These are phyloP conservation scores for Alviniconcha strummeri DNA, from an alignment of 2,888 invertebrate species.

Conservation along the genomic window DNA sequence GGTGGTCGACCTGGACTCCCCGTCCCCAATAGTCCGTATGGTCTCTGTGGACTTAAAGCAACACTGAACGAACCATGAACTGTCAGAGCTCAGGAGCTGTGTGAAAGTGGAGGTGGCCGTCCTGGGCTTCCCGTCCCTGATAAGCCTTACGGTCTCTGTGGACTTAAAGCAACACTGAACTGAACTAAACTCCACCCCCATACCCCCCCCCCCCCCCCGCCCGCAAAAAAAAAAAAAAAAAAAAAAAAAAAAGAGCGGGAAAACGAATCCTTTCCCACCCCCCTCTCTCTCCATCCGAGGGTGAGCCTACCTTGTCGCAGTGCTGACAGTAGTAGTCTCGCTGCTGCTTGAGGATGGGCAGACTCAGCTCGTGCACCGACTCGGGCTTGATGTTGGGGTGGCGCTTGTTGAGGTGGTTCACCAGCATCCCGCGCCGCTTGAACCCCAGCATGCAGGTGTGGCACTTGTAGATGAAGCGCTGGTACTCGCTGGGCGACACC, in stretches of 20 bases:
- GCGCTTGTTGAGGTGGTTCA: conserved; percentile 87
- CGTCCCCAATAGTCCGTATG: too few relatives aligned
- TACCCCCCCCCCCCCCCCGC: too few relatives aligned
- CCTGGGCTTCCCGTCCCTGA: too few relatives aligned
- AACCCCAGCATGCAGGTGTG: conserved; percentile 85
- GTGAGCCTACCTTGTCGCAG: conserved; percentile 79
- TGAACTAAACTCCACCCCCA: too few relatives aligned
- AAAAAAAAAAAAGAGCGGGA: background rate
- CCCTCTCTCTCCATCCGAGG: background rate
- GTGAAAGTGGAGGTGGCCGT: too few relatives aligned
- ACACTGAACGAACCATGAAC: too few relatives aligned
- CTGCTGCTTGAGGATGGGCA: conserved; percentile 86
- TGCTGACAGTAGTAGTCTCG: conserved; percentile 89
- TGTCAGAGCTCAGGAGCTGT: too few relatives aligned
- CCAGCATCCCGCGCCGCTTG: conserved; percentile 88
- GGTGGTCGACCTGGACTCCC: too few relatives aligned
- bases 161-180: too few relatives aligned
- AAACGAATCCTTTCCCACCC: background rate
- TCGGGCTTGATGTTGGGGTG: conserved; percentile 80
- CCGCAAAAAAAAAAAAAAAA: too few relatives aligned
- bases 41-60: too few relatives aligned
- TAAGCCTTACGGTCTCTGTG: too few relatives aligned
- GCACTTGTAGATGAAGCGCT: conserved; percentile 85
- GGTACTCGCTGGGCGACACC: conserved; percentile 80
- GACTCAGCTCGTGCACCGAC: conserved; percentile 82